These are phyloP conservation scores for Macheiramphus alcinus DNA, from an alignment of 2,113 vertebrate species.

Conservation along the genomic window DNA sequence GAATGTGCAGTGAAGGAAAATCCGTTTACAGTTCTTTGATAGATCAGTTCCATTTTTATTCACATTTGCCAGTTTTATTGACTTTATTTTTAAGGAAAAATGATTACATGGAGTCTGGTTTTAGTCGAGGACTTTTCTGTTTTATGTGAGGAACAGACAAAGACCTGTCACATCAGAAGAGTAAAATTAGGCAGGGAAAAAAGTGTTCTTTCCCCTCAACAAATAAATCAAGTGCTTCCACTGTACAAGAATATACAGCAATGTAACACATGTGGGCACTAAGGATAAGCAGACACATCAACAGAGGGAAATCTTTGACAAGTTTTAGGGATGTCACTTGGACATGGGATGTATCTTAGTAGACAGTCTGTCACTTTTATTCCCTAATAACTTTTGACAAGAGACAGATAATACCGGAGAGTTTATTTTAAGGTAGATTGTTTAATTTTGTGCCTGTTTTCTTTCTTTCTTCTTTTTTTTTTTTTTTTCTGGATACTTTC, in stretches of 20 bases:
- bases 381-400: slow-evolving; percentile 25
- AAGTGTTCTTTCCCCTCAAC: slow-evolving; percentile 10
- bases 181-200: background rate
- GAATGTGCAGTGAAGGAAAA: slow-evolving; percentile 1
- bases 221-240: slow-evolving; percentile 34
- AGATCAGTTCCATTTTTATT: slow-evolving; percentile 28
- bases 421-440: slow-evolving; percentile 25
- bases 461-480: background rate
- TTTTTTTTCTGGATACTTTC: background rate
- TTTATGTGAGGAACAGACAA: slow-evolving; percentile 9
- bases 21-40: background rate
- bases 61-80: background rate
- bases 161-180: background rate
- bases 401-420: background rate
- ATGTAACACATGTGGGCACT: background rate
- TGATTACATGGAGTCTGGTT: background rate
- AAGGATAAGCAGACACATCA: background rate
- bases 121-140: background rate
- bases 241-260: background rate
- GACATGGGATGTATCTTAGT: slow-evolving; percentile 9
- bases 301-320: slow-evolving; percentile 19
- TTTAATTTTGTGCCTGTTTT: background rate
- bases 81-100: slow-evolving; percentile 35
- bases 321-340: background rate
- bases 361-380: slow-evolving; percentile 30